phyloP scores from a whole-genome alignment of 2,113 vertebrate species.

The Tonatia bakeri region DNA sequence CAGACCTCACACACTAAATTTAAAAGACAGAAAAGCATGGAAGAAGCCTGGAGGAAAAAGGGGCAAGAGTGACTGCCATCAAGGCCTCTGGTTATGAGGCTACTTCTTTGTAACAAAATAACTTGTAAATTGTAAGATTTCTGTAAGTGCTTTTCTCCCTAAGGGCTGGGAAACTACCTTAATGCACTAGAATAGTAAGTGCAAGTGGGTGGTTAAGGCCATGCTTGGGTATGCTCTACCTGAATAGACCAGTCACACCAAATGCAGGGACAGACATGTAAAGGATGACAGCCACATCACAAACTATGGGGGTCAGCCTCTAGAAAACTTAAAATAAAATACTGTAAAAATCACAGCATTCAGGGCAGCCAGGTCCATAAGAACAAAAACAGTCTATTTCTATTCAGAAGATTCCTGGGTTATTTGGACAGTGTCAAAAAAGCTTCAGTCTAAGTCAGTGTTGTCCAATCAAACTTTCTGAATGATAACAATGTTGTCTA shows the following conservation, averaged over 20 bases:
- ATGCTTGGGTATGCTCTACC: not conserved
- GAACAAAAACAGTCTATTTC: constrained; percentile 12
- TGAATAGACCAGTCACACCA: not conserved
- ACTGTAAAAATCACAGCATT: not conserved
- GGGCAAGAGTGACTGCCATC: not conserved
- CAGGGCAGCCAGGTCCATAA: not conserved
- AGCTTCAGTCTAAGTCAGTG: not conserved
- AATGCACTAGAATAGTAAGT: not conserved
- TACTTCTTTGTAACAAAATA: not conserved
- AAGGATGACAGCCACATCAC: not conserved
- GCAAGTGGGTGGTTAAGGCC: not conserved
- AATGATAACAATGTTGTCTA: not conserved
- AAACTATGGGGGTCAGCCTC: not conserved
- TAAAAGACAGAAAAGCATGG: not conserved
- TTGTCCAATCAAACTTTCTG: not conserved
- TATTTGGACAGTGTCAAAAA: not conserved
- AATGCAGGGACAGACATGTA: not conserved
- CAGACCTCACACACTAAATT: not conserved
- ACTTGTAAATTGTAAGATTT: not conserved
- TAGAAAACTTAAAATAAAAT: not conserved
- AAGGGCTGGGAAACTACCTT: not conserved
- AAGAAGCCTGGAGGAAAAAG: not conserved
- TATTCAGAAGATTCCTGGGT: not conserved
- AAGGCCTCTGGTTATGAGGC: not conserved
- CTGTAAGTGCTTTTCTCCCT: not conserved